phyloP scores from a whole-genome alignment of 2,888 invertebrate species.

The Acrobasis suavella region DNA sequence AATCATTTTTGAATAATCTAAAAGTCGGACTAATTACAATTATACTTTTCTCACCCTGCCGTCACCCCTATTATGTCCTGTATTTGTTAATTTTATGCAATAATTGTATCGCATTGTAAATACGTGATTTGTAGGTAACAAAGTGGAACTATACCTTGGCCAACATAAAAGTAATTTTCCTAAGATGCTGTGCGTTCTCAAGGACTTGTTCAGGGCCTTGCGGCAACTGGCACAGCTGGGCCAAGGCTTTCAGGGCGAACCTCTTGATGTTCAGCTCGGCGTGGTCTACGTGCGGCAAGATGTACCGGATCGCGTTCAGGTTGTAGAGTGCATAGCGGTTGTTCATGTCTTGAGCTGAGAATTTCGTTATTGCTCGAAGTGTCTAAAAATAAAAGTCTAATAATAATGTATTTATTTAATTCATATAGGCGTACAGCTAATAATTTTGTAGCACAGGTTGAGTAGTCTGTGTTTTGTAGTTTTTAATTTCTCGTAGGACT shows the following conservation, averaged over 20 bases:
- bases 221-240: constrained; percentile 74
- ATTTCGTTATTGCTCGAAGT: constrained; percentile 72
- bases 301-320: constrained; percentile 58
- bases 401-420: too few species aligned
- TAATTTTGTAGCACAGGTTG: too few species aligned
- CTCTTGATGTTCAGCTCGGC: constrained; percentile 66
- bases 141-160: constrained; percentile 57
- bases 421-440: too few species aligned
- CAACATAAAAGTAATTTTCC: constrained; percentile 65
- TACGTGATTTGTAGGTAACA: too few species aligned
- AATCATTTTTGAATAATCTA: too few species aligned
- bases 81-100: too few species aligned
- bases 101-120: too few species aligned
- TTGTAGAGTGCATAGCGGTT: constrained; percentile 62
- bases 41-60: too few species aligned
- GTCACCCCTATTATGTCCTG: too few species aligned
- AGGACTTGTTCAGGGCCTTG: constrained; percentile 73
- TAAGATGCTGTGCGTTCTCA: constrained; percentile 58
- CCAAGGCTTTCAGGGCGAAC: constrained; percentile 78
- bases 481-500: too few species aligned
- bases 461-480: too few species aligned
- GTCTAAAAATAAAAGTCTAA: constrained; percentile 53
- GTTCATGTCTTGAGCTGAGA: constrained; percentile 64
- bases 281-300: constrained; percentile 66
- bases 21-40: too few species aligned